Conservation (phyloP, 2,888 invertebrate genomes). For the Eilema sororculum region DNA sequence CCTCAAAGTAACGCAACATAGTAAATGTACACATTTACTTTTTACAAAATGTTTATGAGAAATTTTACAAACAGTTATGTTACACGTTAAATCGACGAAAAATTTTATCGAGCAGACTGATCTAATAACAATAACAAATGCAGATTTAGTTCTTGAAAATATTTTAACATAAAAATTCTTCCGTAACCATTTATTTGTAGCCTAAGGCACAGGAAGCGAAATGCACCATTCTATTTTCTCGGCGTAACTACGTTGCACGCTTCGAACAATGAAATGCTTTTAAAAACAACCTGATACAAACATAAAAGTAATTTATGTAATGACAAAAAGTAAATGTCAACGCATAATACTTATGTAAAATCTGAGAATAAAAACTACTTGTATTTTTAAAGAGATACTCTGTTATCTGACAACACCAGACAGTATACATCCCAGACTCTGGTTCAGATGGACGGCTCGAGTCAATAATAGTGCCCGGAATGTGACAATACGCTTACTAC, state of each 20-base stretch:
- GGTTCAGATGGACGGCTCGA: too few relatives aligned
- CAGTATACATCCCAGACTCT: too few relatives aligned
- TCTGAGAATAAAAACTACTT: not conserved
- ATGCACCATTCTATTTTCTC: constrained; percentile 83
- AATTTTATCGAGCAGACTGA: not conserved
- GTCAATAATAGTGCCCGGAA: too few relatives aligned
- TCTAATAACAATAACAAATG: constrained; percentile 33
- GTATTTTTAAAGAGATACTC: too few relatives aligned
- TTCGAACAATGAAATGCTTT: constrained; percentile 85
- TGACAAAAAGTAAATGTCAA: constrained; percentile 51
- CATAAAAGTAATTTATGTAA: constrained; percentile 67
- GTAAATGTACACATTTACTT: too few relatives aligned
- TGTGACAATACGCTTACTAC: too few relatives aligned
- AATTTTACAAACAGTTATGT: not conserved
- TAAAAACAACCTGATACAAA: constrained; percentile 81
- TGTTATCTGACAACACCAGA: too few relatives aligned
- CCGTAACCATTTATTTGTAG: constrained; percentile 77
- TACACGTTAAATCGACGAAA: not conserved
- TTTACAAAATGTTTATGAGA: too few relatives aligned
- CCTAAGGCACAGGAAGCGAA: constrained; percentile 80
- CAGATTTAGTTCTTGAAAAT: constrained; percentile 58
- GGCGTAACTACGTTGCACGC: constrained; percentile 77
- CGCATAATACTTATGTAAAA: not conserved
- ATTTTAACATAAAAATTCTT: constrained; percentile 69
- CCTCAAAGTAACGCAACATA: too few relatives aligned